These are phyloP conservation scores for Drosophila littoralis DNA, from an alignment of 1,140 invertebrate genomes.

Conservation along the genomic window DNA sequence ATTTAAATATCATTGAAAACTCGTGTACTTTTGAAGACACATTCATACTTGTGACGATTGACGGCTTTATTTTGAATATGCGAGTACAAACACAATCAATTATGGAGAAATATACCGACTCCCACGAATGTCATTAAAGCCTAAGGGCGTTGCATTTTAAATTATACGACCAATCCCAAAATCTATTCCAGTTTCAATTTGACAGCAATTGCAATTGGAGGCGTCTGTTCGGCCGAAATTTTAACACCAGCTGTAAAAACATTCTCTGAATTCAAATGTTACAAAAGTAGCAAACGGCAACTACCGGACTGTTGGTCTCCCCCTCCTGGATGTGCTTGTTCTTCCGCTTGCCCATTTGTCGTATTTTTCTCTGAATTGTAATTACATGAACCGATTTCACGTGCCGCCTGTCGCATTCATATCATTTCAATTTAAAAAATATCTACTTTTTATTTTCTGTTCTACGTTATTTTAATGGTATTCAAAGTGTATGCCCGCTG, in stretches of 20 bases:
- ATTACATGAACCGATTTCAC: conserved; percentile 62
- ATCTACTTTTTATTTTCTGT: conserved; percentile 1
- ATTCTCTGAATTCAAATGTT: conserved; percentile 61
- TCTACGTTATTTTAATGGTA: conserved; percentile 33
- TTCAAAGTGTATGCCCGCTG: conserved; percentile 52
- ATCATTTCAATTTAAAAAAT: conserved; percentile 62
- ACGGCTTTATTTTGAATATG: too few relatives aligned
- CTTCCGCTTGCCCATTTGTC: not conserved
- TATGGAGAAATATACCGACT: too few relatives aligned
- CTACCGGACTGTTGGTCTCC: not conserved
- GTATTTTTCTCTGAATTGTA: conserved; percentile 50
- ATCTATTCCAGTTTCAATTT: conserved; percentile 1
- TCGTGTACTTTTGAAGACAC: too few relatives aligned
- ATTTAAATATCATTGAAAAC: too few relatives aligned
- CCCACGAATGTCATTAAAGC: conserved; percentile 2
- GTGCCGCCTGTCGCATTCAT: conserved; percentile 47
- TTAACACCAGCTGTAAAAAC: conserved; percentile 69
- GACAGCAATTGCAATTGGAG: conserved; percentile 2
- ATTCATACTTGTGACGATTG: too few relatives aligned
- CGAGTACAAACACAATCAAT: not conserved
- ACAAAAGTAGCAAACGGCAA: not conserved
- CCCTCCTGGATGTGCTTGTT: not conserved
- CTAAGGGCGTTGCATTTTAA: not conserved
- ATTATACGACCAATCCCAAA: not conserved
- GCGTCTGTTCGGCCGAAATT: not conserved